Percentiles rank a stretch among this genome's conserved stretches.
Evolutionary conservation across 2,888 invertebrate genomes (phyloP).

Genomic region (Philonicus albiceps): DNA sequence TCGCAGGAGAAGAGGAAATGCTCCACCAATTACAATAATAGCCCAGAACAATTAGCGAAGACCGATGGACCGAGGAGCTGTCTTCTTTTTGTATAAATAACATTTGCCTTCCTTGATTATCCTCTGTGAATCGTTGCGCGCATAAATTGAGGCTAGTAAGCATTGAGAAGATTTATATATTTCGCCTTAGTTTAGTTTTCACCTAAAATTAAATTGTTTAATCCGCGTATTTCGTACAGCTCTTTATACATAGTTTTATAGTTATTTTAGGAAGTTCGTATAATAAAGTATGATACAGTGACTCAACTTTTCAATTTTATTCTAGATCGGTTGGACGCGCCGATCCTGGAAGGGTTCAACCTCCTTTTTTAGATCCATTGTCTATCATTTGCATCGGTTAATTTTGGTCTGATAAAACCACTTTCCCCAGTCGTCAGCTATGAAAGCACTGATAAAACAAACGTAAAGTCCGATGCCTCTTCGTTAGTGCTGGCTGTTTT

Average conservation of each 20-base stretch:
- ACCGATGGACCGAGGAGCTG: background rate
- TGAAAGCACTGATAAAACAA: too few species aligned
- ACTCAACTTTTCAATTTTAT: too few species aligned
- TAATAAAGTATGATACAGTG: too few species aligned
- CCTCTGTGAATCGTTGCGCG: background rate
- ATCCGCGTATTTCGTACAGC: background rate
- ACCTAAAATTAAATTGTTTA: background rate
- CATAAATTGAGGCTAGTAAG: background rate
- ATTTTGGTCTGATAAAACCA: too few species aligned
- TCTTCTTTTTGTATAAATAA: background rate
- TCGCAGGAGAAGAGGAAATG: background rate
- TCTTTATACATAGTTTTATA: background rate
- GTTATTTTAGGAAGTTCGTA: too few species aligned
- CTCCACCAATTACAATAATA: background rate
- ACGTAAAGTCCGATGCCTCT: too few species aligned
- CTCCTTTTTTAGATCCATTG: too few species aligned
- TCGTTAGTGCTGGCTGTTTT: too few species aligned
- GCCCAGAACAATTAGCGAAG: background rate
- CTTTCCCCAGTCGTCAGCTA: too few species aligned
- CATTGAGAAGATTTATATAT: background rate
- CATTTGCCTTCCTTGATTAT: background rate
- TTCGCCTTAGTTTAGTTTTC: background rate
- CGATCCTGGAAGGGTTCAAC: too few species aligned
- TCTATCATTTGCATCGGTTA: too few species aligned
- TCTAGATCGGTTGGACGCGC: too few species aligned